Evolutionary conservation across 2,888 invertebrate genomes (phyloP).

Genomic region (Anoncus sp.): DNA sequence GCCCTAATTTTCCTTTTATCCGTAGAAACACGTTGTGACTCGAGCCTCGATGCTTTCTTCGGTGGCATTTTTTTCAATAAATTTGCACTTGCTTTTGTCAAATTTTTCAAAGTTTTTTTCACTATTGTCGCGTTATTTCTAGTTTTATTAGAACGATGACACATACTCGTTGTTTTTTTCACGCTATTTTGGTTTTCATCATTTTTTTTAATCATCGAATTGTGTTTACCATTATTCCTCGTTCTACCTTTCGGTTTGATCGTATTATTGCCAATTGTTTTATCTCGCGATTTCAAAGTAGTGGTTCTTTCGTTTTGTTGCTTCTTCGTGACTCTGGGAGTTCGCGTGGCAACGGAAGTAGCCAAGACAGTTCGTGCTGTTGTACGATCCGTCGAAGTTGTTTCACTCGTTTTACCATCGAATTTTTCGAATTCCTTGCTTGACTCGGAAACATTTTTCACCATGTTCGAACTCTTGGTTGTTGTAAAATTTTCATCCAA

Average conservation of each 20-base stretch:
- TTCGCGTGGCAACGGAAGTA: constrained; percentile 5
- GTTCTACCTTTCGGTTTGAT: neutral
- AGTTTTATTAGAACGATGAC: neutral
- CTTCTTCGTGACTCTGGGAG: neutral
- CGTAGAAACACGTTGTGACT: neutral
- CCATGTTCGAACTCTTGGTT: neutral
- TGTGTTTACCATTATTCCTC: neutral
- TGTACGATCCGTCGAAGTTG: neutral
- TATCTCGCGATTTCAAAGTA: neutral
- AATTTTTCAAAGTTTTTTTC: neutral
- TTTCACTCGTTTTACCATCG: neutral
- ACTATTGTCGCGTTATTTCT: neutral
- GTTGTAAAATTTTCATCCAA: neutral
- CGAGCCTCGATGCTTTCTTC: neutral
- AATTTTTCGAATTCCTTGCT: neutral
- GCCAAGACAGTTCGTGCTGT: neutral
- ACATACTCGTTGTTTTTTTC: neutral
- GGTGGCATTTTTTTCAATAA: neutral
- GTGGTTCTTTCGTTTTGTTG: neutral
- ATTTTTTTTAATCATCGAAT: neutral
- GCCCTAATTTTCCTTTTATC: neutral
- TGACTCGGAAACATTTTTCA: neutral
- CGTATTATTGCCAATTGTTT: constrained; percentile 4
- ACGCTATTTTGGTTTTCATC: neutral
- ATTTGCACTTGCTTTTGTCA: neutral